These are phyloP conservation scores for Poicephalus meyeri DNA, from an alignment of 2,113 vertebrate genomes.

Conservation along the genomic window DNA sequence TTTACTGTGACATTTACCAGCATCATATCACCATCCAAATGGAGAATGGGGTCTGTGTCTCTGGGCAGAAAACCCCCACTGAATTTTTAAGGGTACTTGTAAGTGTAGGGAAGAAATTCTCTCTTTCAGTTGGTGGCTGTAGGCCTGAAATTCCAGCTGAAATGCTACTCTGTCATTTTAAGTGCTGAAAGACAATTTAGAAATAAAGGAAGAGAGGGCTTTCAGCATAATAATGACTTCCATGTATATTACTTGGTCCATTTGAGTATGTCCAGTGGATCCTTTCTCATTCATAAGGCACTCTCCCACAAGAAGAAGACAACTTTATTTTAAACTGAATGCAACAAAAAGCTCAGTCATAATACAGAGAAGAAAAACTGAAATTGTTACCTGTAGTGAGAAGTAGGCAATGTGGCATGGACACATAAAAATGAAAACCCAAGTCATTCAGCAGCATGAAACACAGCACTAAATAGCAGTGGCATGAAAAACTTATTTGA, in stretches of 20 bases:
- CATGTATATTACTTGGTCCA: background rate
- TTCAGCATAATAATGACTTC: background rate
- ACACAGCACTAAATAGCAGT: background rate
- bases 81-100: background rate
- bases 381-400: background rate
- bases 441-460: background rate
- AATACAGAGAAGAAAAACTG: background rate
- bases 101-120: background rate
- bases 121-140: background rate
- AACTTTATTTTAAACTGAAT: background rate
- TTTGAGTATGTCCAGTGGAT: background rate
- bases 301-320: background rate
- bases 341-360: background rate
- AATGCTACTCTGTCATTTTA: background rate
- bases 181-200: background rate
- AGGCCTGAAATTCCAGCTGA: background rate
- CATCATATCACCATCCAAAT: background rate
- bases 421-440: background rate
- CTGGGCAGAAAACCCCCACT: background rate
- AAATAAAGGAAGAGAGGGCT: background rate
- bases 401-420: rapidly evolving
- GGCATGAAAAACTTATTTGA: background rate
- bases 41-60: background rate
- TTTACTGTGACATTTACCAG: background rate
- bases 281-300: background rate